A percentile compares a stretch with the other conserved stretches of the same genome.
These are phyloP conservation scores for Cheilosia impressa DNA, from an alignment of 2,888 invertebrate genomes.

Conservation along the genomic window DNA sequence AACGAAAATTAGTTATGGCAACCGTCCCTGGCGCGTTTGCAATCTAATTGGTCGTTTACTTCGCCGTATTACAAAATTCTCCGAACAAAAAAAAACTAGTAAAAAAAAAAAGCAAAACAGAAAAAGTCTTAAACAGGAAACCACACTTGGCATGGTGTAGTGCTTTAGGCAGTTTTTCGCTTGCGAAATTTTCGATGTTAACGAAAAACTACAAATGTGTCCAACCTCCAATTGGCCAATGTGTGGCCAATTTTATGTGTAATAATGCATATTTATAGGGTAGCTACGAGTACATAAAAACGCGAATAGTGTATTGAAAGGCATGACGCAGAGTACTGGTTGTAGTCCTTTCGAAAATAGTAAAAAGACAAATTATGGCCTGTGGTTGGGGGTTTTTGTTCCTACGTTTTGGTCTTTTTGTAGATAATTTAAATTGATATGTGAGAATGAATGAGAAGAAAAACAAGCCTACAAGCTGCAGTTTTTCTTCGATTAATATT, in stretches of 20 bases:
- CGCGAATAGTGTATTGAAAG: not conserved
- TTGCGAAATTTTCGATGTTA: slow-evolving; percentile 13
- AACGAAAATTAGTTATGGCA: slow-evolving; percentile 47
- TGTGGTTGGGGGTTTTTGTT: not conserved
- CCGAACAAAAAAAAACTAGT: slow-evolving; percentile 9
- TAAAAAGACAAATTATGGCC: not conserved
- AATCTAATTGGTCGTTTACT: slow-evolving; percentile 22
- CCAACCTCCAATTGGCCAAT: not conserved
- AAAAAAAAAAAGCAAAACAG: not conserved
- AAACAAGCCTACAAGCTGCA: too few species aligned
- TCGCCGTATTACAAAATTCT: slow-evolving; percentile 17
- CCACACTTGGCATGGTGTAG: not conserved
- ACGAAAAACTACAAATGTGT: not conserved
- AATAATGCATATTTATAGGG: slow-evolving; percentile 5
- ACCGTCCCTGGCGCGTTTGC: slow-evolving; percentile 6
- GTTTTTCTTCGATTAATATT: too few species aligned
- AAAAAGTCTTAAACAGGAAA: slow-evolving; percentile 5
- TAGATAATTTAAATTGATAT: slow-evolving; percentile 2
- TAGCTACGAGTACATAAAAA: not conserved
- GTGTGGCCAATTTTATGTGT: not conserved
- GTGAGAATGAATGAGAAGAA: too few species aligned
- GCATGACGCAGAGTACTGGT: not conserved
- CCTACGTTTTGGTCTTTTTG: not conserved
- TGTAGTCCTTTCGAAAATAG: slow-evolving; percentile 23
- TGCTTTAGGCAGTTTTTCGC: not conserved